Evolutionary conservation across 1,140 invertebrate genomes (phyloP), one percentile per base, ranked within the genome.

Genomic region (Papilio polyxenes): DNA sequence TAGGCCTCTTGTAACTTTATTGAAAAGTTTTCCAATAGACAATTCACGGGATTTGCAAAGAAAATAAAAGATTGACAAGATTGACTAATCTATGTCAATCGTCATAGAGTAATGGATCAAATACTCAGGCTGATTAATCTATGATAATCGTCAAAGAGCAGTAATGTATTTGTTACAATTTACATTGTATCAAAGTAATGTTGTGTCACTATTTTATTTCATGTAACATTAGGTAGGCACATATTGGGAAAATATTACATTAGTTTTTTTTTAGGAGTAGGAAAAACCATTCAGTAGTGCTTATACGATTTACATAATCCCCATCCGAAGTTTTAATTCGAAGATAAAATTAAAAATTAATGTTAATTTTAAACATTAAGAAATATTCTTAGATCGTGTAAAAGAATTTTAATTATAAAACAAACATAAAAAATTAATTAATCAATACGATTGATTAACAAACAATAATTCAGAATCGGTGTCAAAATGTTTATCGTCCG

Each of bases 321-420:
- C 62, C 11, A 37, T 40, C 6, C 65, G 13, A 37, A 5, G 31
- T 37, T 40, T 31, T 31, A 31, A 31, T 31, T 31, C 23, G 23
- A 31, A 40, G 65, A 72, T 72, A 72, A 72, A 37, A 72, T 13
- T 72, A 11, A 72, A 40, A 72, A 40, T 72, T 40, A 72, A 72
- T 72, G 65, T 72, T 37, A 72, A 72, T 72, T 69, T 72, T 72
- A 72, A 40, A 72, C 65, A 72, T 72, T 72, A 37, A 72, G 11
- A 37, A 37, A 72, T 17, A 72, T 37, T 72, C 31, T 72, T 40
- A 37, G 23, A 8, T 5, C 59, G 10, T 15, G 31, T 72, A 15
- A 37, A 37, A 72, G 65, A 72, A 72, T 72, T 72, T 72, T 72
- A 72, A 72, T 72, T 37, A 72, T 13, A 37, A 9, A 72, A 72